These are phyloP conservation scores for Ameiurus melas DNA, from an alignment of 2,113 vertebrate species.

Conservation along the genomic window DNA sequence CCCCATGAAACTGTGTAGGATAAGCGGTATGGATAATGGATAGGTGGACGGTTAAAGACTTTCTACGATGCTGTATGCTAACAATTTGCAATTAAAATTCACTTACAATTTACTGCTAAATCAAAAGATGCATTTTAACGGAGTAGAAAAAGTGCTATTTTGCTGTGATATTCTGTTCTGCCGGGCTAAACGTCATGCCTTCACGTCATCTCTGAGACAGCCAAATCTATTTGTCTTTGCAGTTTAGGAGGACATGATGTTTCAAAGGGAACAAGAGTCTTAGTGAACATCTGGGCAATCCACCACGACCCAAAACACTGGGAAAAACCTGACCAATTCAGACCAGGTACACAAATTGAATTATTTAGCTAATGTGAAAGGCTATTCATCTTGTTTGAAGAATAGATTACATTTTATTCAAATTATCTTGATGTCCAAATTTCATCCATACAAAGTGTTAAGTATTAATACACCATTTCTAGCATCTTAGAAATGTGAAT, in stretches of 20 bases:
- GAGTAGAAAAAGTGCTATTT: background rate
- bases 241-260: slow-evolving; percentile 68
- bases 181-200: background rate
- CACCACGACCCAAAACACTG: slow-evolving; percentile 73
- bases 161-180: background rate
- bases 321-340: slow-evolving; percentile 66
- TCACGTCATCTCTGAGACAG: background rate
- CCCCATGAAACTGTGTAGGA: no score
- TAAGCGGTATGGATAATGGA: no score
- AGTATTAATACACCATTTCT: background rate
- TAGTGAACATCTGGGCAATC: slow-evolving; percentile 79
- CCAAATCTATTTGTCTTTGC: background rate
- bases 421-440: background rate
- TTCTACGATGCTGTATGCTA: background rate
- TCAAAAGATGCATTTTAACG: background rate
- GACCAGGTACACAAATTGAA: slow-evolving; percentile 47
- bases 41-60: background rate
- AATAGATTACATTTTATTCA: background rate
- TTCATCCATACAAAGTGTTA: background rate
- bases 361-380: background rate
- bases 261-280: slow-evolving; percentile 66
- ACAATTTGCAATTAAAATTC: background rate
- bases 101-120: background rate
- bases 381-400: background rate
- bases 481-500: background rate